Percentiles rank a stretch among this genome's conserved stretches.
Conservation (phyloP, 2,888 invertebrate genomes). For the Eupeodes latifasciatus region DNA sequence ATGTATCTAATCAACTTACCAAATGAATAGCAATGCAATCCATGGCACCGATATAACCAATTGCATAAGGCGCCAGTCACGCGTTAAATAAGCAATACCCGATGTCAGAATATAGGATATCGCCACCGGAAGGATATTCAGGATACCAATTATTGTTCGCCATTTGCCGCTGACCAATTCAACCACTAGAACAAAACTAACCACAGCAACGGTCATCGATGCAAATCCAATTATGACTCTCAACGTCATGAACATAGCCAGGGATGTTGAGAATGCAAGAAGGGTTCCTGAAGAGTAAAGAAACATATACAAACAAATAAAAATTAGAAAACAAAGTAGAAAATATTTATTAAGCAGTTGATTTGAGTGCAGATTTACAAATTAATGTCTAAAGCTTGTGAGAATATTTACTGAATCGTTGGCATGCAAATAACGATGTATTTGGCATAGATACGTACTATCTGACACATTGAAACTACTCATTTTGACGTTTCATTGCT, state of each 20-base stretch:
- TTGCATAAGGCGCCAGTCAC: slow-evolving; percentile 86
- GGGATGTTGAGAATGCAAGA: slow-evolving; percentile 86
- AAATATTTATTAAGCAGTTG: neutral
- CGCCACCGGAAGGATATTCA: slow-evolving; percentile 87
- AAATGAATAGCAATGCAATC: slow-evolving; percentile 85
- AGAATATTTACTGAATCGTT: too few relatives aligned
- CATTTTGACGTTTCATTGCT: too few relatives aligned
- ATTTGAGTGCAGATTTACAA: neutral
- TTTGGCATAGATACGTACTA: too few relatives aligned
- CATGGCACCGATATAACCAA: slow-evolving; percentile 87
- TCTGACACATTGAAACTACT: too few relatives aligned
- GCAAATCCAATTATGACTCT: slow-evolving; percentile 87
- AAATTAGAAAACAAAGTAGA: too few relatives aligned
- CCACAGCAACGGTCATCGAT: slow-evolving; percentile 87
- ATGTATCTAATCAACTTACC: slow-evolving; percentile 82
- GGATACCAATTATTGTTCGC: slow-evolving; percentile 87
- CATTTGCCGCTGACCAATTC: slow-evolving; percentile 88
- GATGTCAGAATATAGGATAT: slow-evolving; percentile 86
- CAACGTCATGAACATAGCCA: slow-evolving; percentile 85
- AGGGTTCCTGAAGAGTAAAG: slow-evolving; percentile 81
- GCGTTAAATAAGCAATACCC: slow-evolving; percentile 86
- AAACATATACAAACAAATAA: neutral
- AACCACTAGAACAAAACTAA: slow-evolving; percentile 88
- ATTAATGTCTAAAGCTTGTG: too few relatives aligned
- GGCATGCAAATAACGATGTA: too few relatives aligned